Evolutionary conservation across 2,797 vertebrate species (phyloP), one percentile per base, ranked within the genome.

Genomic region (Pterois miles): DNA sequence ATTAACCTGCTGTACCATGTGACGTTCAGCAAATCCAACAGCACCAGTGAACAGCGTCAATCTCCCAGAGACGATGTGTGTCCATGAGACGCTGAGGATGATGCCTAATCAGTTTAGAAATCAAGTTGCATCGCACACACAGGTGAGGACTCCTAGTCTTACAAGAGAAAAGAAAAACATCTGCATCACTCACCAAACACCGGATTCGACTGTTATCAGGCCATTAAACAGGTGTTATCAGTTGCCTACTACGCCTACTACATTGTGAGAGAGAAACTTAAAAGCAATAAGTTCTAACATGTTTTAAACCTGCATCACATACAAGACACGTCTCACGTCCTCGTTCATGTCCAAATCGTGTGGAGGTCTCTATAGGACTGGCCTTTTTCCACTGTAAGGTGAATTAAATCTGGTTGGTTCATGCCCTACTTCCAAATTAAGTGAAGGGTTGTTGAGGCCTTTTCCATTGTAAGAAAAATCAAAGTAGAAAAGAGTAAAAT

Each of bases 381-480:
- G n/a, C n/a, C n/a, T n/a, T n/a, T n/a, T n/a, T n/a, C n/a, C n/a
- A n/a, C n/a, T n/a, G n/a, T n/a, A n/a, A n/a, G n/a, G n/a, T n/a
- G n/a, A n/a, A n/a, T n/a, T n/a, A n/a, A n/a, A n/a, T n/a, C n/a
- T n/a, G n/a, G n/a, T n/a, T n/a, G n/a, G n/a, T n/a, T n/a, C n/a
- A n/a, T n/a, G n/a, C n/a, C n/a, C n/a, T n/a, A n/a, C 14, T 40
- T 43, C 40, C 40, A 43, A 7, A 43, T 40, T 5, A 40, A 2
- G 38, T 40, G 38, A 40, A 16, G 38, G 16, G 38, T 4, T 40
- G 13, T 40, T 14, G 16, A 16, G 38, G 38, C 38, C 38, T 40
- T 58, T 57, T 33, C 53, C 25, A 58, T 7, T 70, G 38, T 23
- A 46, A 60, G 40, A 48, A 25, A 71, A 22, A 60, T 20, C 34